Evolutionary conservation across 1,140 invertebrate species (phyloP), one percentile per base, ranked within the genome.

Genomic region (Drosophila leontia): DNA sequence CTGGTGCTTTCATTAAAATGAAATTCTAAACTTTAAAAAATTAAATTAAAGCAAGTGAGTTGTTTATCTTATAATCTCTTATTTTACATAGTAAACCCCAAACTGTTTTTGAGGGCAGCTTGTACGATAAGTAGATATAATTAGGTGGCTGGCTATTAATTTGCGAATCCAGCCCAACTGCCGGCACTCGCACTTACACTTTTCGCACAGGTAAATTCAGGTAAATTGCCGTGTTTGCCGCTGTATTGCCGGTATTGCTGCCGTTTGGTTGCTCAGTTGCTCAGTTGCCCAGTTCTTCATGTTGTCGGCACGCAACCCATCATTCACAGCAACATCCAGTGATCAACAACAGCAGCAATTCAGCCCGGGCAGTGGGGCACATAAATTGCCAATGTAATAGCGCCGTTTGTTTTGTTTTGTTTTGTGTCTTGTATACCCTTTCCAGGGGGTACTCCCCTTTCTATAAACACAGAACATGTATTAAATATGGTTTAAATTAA

Each of bases 301-400:
- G 35, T 64, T 75, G 79, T 53, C 57, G 62, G 57, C 62, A 58
- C 53, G 53, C 53, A 56, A 56, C 35, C 23, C 56, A 45, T 29
- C 53, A 39, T 23, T n/a, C n/a, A 55, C 32, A 59, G 8, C 47
- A 78, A 39, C 68, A 70, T 23, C 51, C 51, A 51, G 23, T 57
- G 23, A 12, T 50, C 50, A 41, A 37, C 60, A 62, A 51, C 45
- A 62, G 39, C 45, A 50, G 47, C 67, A 75, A 63, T 55, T 55
- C 51, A 37, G 37, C 1, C 34, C 34, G 51, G 51, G 51, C 58
- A 17, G 47, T 61, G 77, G 78, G 79, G 78, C 57, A 57, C 67
- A 75, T 68, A 84, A 72, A 86, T 87, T 87, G 61, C 70, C 51
- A 87, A 86, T 86, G 76, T 79, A 82, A 82, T 79, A 79, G 74